A percentile compares a stretch with the other conserved stretches of the same genome.
These are phyloP conservation scores for Carassius carassius DNA, from an alignment of 2,113 vertebrate species.

Conservation along the genomic window DNA sequence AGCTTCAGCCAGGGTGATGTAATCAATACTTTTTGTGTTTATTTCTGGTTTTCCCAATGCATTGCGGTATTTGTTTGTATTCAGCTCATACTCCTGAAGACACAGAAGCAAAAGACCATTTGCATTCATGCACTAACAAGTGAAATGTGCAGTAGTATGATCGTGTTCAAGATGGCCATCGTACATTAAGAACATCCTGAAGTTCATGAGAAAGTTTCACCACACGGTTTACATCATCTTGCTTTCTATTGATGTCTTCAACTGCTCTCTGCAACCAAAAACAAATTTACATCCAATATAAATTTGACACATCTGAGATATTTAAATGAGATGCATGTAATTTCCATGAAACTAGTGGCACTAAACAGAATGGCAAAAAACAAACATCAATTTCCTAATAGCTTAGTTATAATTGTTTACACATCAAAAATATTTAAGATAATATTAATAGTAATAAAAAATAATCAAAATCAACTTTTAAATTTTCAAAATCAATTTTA, in stretches of 20 bases:
- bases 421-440: background rate
- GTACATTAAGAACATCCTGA: slow-evolving; percentile 83
- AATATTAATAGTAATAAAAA: background rate
- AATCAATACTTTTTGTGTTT: slow-evolving; percentile 69
- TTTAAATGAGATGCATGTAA: background rate
- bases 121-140: background rate
- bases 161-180: background rate
- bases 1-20: slow-evolving; percentile 77
- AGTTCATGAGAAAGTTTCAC: slow-evolving; percentile 79
- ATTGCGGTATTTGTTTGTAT: slow-evolving; percentile 80
- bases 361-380: background rate
- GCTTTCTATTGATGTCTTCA: slow-evolving; percentile 84
- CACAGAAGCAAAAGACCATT: slow-evolving; percentile 26
- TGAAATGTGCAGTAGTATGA: background rate
- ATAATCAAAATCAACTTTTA: background rate
- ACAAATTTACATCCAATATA: background rate
- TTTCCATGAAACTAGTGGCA: background rate
- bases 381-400: background rate
- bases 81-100: slow-evolving; percentile 84
- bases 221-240: slow-evolving; percentile 71
- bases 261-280: slow-evolving; percentile 78
- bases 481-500: no score
- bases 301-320: background rate
- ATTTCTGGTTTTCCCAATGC: slow-evolving; percentile 71
- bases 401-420: no score